Conservation (phyloP, 1,140 invertebrate genomes). For the Himalopsyche phryganea region DNA sequence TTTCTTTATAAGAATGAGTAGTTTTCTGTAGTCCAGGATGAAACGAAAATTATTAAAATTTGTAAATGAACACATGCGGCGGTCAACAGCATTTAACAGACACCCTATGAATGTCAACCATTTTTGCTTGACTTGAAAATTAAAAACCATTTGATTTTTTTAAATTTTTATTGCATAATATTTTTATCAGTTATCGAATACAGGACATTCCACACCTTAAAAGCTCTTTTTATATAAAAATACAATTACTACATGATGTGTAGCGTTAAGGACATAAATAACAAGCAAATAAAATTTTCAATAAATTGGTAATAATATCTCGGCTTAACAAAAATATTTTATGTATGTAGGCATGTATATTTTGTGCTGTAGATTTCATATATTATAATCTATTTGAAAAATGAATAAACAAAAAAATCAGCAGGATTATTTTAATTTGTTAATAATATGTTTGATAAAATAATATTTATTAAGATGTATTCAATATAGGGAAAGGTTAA, state of each 20-base stretch:
- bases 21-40: too few species aligned
- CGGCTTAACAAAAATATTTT: slow-evolving; percentile 22
- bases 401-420: slow-evolving; percentile 14
- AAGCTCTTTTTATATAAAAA: slow-evolving; percentile 36
- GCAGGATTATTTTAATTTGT: slow-evolving; percentile 23
- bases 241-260: slow-evolving; percentile 33
- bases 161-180: slow-evolving; percentile 32
- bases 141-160: slow-evolving; percentile 6
- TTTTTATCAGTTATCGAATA: slow-evolving; percentile 33
- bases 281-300: slow-evolving; percentile 34
- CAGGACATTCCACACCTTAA: slow-evolving; percentile 34
- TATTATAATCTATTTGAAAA: slow-evolving; percentile 3
- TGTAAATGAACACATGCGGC: too few species aligned
- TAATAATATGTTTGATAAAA: slow-evolving; percentile 11
- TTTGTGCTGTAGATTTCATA: slow-evolving; percentile 28
- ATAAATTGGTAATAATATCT: slow-evolving; percentile 32
- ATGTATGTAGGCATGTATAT: slow-evolving; percentile 29
- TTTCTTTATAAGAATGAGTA: too few species aligned
- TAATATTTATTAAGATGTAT: slow-evolving; percentile 1
- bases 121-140: too few species aligned
- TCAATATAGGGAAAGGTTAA: neutral
- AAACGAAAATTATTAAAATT: too few species aligned
- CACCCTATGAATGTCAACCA: too few species aligned
- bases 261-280: slow-evolving; percentile 29
- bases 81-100: too few species aligned